Evolutionary conservation across 2,113 vertebrate species (phyloP), one percentile per base, ranked within the genome.

Genomic region (Bos javanicus): DNA sequence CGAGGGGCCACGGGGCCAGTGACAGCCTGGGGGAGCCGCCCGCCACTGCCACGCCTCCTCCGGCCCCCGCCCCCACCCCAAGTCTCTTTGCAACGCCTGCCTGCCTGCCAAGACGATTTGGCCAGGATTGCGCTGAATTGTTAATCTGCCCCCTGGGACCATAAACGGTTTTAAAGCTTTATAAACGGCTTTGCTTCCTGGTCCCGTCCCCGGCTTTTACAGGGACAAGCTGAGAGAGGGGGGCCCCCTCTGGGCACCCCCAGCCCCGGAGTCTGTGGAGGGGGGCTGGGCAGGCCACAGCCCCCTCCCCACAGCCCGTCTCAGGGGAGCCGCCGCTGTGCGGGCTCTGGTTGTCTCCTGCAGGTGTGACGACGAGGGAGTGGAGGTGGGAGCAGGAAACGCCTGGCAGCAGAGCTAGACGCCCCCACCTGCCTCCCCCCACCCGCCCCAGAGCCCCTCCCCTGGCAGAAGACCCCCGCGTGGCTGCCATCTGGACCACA

Each of bases 121-220:
- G 94, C 57, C 0, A 46, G 74, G 67, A 88, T 25, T 10, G 54
- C 0, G 30, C 94, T 25, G 89, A 97, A 97, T 76, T 85, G 94
- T 84, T 96, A 59, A 97, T 83, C 86, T 48, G 83, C 62, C 97
- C 97, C 97, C 59, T 7, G 85, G 95, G 98, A 95, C 94, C 91
- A 81, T 74, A 97, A 97, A 95, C 11, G 8, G 95, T 48, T 97
- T 98, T 94, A 98, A 82, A 89, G 96, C 93, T 95, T 98, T 95
- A 97, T 97, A 97, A 97, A 92, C 19, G 6, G 80, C 85, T 83
- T 28, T 46, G 81, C 85, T 86, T 90, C 88, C 94, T 50, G 13
- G 33, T 76, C 23, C 52, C 5, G 3, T 36, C 78, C 82, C 48
- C 0, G 2, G 11, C 23, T 67, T 94, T 84, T 28, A 33, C 89